Evolutionary conservation across 2,113 vertebrate species (phyloP).

Genomic region (Piprites chloris): DNA sequence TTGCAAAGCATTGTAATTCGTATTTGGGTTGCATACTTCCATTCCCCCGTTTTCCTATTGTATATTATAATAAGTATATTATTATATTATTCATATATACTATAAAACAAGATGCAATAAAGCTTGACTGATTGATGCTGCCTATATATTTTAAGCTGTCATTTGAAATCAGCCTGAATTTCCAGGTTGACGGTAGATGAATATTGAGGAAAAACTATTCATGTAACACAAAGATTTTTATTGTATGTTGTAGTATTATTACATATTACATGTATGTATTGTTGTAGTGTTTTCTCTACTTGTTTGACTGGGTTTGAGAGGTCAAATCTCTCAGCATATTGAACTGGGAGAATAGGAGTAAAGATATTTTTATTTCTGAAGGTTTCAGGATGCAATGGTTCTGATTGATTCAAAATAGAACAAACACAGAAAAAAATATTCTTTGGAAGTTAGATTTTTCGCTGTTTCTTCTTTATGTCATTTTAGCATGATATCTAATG

Average conservation of each 20-base stretch:
- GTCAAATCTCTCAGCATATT: not conserved
- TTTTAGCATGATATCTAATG: not conserved
- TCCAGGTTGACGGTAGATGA: not conserved
- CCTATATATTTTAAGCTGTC: not conserved
- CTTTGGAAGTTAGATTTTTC: not conserved
- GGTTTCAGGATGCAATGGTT: not conserved
- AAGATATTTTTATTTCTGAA: not conserved
- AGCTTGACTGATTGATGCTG: not conserved
- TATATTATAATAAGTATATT: not conserved
- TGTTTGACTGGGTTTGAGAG: not conserved
- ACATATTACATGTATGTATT: too few species aligned
- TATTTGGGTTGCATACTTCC: not conserved
- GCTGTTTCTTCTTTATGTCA: not conserved
- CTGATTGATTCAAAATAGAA: not conserved
- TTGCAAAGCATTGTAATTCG: not conserved
- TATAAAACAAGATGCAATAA: conserved; percentile 15
- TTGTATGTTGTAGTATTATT: not conserved
- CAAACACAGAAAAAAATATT: not conserved
- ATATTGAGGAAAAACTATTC: conserved; percentile 20
- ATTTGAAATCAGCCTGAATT: not conserved
- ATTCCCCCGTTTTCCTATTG: not conserved
- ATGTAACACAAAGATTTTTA: not conserved
- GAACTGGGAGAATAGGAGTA: not conserved
- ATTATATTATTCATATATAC: not conserved
- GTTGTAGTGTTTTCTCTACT: not conserved